These are phyloP conservation scores for Rhagoletis pomonella DNA, from an alignment of 1,140 invertebrate genomes.

Conservation along the genomic window DNA sequence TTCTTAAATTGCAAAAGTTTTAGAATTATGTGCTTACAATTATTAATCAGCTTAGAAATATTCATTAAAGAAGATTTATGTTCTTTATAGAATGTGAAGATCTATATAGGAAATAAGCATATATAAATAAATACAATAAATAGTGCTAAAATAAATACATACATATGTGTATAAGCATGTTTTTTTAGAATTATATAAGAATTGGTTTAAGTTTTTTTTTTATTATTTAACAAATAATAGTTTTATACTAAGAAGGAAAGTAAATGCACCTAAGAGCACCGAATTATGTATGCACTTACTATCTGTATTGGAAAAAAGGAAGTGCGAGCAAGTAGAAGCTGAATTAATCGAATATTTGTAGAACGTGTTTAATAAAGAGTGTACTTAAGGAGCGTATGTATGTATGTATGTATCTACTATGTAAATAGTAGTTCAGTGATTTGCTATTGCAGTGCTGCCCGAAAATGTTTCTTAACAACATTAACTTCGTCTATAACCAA, in stretches of 20 bases:
- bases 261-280: conserved; percentile 44
- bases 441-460: conserved; percentile 69
- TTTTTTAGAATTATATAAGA: background rate
- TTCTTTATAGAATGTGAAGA: no score
- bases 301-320: background rate
- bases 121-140: background rate
- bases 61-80: no score
- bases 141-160: background rate
- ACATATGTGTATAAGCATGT: background rate
- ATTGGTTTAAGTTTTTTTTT: background rate
- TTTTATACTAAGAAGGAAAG: background rate
- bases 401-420: background rate
- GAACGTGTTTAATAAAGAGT: background rate
- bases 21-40: conserved; percentile 11
- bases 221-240: background rate
- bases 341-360: background rate
- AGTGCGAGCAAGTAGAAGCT: no score
- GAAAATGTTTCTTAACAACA: conserved; percentile 55
- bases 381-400: background rate
- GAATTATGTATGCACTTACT: background rate
- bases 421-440: conserved; percentile 3
- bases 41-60: no score
- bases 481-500: conserved; percentile 45
- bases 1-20: background rate
- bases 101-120: no score